Conservation (phyloP, 2,888 invertebrate species). For the Aporophyla lueneburgensis region DNA sequence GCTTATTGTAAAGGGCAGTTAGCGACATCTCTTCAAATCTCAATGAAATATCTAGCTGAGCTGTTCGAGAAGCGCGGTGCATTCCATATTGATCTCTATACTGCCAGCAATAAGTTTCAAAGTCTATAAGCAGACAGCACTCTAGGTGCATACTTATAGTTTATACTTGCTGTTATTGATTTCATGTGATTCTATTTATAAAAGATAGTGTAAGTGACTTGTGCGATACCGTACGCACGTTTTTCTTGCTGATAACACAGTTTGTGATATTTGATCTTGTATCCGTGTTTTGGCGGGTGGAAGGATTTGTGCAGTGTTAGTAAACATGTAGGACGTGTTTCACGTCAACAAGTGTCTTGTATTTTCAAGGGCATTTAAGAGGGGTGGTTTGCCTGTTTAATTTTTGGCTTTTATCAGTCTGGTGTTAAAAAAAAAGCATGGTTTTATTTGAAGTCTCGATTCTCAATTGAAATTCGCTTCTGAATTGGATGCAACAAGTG, state of each 20-base stretch:
- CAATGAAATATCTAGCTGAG: constrained; percentile 60
- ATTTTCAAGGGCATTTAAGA: constrained; percentile 27
- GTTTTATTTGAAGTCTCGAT: not conserved
- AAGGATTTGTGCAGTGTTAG: constrained; percentile 37
- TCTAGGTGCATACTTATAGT: constrained; percentile 58
- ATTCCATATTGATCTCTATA: constrained; percentile 50
- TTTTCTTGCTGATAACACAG: constrained; percentile 47
- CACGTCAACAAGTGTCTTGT: constrained; percentile 43
- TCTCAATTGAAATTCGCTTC: not conserved
- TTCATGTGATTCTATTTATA: constrained; percentile 66
- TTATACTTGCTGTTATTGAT: constrained; percentile 65
- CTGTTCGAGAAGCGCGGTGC: constrained; percentile 33
- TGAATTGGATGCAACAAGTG: constrained; percentile 41
- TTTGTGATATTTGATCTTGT: constrained; percentile 15
- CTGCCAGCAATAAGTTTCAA: constrained; percentile 41
- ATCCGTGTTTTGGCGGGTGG: constrained; percentile 2
- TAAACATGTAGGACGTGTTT: constrained; percentile 41
- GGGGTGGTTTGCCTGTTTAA: not conserved
- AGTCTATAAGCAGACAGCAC: constrained; percentile 33
- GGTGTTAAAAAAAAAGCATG: constrained; percentile 3
- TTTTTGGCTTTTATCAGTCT: constrained; percentile 4
- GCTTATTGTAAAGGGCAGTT: constrained; percentile 56
- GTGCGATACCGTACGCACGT: constrained; percentile 39
- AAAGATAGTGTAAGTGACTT: constrained; percentile 52
- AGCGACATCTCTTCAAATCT: constrained; percentile 69